A percentile compares a stretch with the other conserved stretches of the same genome.
Evolutionary conservation across 92 coral and sea anemone genomes (phyloP).

Genomic region (Palythoa caribaeorum): DNA sequence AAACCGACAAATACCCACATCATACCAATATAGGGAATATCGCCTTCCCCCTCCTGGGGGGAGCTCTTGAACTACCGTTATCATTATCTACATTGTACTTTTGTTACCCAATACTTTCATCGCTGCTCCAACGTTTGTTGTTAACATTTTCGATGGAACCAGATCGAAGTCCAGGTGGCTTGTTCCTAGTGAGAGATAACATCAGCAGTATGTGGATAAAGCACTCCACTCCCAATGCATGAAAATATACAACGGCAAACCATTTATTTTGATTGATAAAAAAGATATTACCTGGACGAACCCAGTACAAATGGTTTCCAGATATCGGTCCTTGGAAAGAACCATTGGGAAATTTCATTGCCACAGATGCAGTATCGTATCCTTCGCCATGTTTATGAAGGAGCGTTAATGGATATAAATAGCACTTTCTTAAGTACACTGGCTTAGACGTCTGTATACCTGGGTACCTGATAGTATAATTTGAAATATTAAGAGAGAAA

Average conservation of each 20-base stretch:
- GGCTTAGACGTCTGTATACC: constrained; percentile 63
- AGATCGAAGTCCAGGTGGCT: constrained; percentile 12
- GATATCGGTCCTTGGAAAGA: constrained; percentile 76
- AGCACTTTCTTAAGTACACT: constrained; percentile 70
- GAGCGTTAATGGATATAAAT: constrained; percentile 60
- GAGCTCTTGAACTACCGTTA: not conserved
- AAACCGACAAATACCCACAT: no score
- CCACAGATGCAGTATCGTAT: constrained; percentile 71
- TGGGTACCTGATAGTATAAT: not conserved
- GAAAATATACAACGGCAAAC: no score
- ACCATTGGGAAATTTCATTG: constrained; percentile 80
- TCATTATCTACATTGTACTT: not conserved
- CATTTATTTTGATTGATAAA: no score
- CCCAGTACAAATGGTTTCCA: constrained; percentile 68
- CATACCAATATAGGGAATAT: no score
- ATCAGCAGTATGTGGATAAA: not conserved
- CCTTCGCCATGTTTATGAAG: constrained; percentile 68
- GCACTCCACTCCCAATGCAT: no score
- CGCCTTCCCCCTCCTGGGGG: no score
- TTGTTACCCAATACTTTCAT: constrained; percentile 12
- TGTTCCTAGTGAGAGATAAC: not conserved
- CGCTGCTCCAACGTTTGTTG: not conserved
- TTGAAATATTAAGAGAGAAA: no score
- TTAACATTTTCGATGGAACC: constrained; percentile 8
- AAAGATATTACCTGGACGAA: constrained; percentile 70